Percentiles rank a stretch among this genome's conserved stretches.
Conservation (phyloP, 1,140 invertebrate species). For the Camponotus vicinus region DNA sequence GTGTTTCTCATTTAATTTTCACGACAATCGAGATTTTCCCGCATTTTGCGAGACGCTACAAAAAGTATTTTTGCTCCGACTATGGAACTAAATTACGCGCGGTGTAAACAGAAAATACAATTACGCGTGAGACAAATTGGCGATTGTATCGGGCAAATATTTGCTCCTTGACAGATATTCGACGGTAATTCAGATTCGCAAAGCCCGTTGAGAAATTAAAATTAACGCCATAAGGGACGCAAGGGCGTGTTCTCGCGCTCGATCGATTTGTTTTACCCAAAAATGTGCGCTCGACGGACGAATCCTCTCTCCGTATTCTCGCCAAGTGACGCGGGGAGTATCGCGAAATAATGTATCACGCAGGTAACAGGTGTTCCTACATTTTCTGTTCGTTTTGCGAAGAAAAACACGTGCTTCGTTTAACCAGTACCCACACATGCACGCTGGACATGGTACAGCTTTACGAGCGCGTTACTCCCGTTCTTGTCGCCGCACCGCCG, state of each 20-base stretch:
- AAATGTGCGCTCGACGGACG: slow-evolving; percentile 25
- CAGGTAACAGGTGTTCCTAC: slow-evolving; percentile 65
- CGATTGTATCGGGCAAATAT: slow-evolving; percentile 35
- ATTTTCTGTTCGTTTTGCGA: slow-evolving; percentile 62
- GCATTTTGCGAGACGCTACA: slow-evolving; percentile 7
- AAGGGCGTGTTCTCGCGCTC: slow-evolving; percentile 59
- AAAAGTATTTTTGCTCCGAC: not conserved
- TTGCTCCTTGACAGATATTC: slow-evolving; percentile 25
- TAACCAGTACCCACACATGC: slow-evolving; percentile 23
- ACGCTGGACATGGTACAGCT: not conserved
- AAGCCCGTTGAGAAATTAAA: slow-evolving; percentile 39
- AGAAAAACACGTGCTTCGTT: slow-evolving; percentile 64
- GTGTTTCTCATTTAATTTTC: slow-evolving; percentile 31
- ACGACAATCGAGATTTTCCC: not conserved
- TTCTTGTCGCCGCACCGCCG: slow-evolving; percentile 11
- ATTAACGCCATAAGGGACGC: slow-evolving; percentile 28
- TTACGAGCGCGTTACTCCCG: slow-evolving; percentile 4
- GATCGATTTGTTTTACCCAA: slow-evolving; percentile 48
- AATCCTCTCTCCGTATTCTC: slow-evolving; percentile 28
- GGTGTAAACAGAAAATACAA: slow-evolving; percentile 5
- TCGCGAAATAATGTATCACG: slow-evolving; percentile 53
- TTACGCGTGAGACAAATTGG: slow-evolving; percentile 32
- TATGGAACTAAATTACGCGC: slow-evolving; percentile 27
- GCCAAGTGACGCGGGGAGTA: slow-evolving; percentile 29
- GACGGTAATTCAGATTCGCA: not conserved